Conservation (phyloP, 2,113 vertebrate genomes). For the Rhinogobius similis region DNA sequence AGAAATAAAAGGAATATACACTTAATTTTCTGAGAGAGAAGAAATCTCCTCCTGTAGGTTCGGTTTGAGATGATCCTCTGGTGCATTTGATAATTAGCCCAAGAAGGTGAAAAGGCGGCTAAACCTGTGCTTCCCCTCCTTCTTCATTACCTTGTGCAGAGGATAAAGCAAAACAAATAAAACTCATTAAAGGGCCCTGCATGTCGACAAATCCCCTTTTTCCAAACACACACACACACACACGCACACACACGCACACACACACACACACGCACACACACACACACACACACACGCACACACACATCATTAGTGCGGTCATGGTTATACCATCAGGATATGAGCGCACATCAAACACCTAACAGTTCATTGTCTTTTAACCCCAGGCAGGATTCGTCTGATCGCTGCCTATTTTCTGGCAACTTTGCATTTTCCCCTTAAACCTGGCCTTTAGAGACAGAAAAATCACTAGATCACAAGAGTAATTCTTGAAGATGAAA, state of each 20-base stretch:
- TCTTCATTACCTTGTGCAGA: conserved; percentile 47
- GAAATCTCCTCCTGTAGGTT: conserved; percentile 29
- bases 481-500: conserved; percentile 33
- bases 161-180: conserved; percentile 70
- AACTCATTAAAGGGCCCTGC: conserved; percentile 62
- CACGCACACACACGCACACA: too few species aligned
- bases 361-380: conserved; percentile 49
- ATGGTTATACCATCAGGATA: conserved; percentile 63
- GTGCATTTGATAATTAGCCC: conserved; percentile 62
- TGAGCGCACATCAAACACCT: conserved; percentile 66
- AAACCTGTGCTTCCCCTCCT: conserved; percentile 30
- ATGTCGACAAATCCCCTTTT: conserved; percentile 45
- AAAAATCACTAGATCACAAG: conserved; percentile 46
- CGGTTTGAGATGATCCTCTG: conserved; percentile 44
- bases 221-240: conserved; percentile 41
- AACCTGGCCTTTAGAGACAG: conserved; percentile 26
- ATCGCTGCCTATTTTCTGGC: conserved; percentile 49
- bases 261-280: too few species aligned
- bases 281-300: too few species aligned
- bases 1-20: conserved; percentile 27
- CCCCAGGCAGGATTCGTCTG: conserved; percentile 56
- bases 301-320: conserved; percentile 63
- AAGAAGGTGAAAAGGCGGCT: conserved; percentile 46
- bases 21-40: conserved; percentile 21
- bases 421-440: conserved; percentile 46